Evolutionary conservation across 2,888 invertebrate species (phyloP).

Genomic region (Rapana venosa): DNA sequence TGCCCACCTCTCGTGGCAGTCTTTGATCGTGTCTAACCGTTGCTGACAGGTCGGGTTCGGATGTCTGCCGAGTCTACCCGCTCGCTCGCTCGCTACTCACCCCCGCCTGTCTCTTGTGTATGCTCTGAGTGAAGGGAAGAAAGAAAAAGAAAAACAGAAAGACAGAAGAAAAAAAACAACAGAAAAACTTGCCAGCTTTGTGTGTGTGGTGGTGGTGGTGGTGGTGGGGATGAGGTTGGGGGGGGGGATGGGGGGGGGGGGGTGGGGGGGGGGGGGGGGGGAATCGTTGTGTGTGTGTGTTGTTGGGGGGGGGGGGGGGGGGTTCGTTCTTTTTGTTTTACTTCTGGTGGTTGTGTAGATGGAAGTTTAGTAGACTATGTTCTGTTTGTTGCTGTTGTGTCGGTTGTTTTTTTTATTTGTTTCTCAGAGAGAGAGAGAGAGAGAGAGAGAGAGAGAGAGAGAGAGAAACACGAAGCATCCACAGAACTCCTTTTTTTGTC

Average conservation of each 20-base stretch:
- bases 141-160: too few species aligned
- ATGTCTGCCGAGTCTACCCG: constrained; percentile 1
- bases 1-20: neutral
- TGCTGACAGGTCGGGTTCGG: constrained; percentile 26
- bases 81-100: constrained; percentile 16
- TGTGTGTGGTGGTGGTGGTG: too few species aligned
- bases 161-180: too few species aligned
- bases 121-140: too few species aligned
- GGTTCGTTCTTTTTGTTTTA: neutral
- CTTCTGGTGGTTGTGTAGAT: neutral
- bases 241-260: too few species aligned
- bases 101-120: neutral
- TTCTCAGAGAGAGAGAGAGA: neutral
- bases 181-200: too few species aligned
- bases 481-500: too few species aligned
- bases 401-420: neutral
- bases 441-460: neutral
- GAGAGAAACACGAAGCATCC: neutral
- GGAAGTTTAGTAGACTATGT: too few species aligned
- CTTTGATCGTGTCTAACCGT: constrained; percentile 36
- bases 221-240: too few species aligned
- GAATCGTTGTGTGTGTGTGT: too few species aligned
- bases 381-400: neutral
- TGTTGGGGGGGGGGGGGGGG: too few species aligned
- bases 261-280: too few species aligned